Evolutionary conservation across 2,113 vertebrate species (phyloP), one percentile per base, ranked within the genome.

Genomic region (Etia nguti): DNA sequence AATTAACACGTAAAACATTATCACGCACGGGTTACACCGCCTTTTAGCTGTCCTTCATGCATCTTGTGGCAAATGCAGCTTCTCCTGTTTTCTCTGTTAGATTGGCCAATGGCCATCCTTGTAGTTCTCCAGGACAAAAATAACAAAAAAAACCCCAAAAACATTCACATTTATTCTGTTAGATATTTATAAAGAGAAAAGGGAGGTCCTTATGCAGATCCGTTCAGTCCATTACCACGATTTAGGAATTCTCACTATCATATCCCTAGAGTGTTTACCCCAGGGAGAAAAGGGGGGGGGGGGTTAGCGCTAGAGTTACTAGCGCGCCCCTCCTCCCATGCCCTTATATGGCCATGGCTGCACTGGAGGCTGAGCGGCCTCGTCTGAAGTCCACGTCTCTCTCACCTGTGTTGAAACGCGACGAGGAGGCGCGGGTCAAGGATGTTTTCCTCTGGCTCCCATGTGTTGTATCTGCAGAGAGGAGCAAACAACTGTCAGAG

Each of bases 371-470:
- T 92, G 90, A 36, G 89, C 60, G 89, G 88, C 91, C 91, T 92
- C 22, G 92, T 92, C 90, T 92, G 80, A 94, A 95, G 92, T 95
- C 92, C 94, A 93, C 81, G 50, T 90, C 86, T 85, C 93, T 94
- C 96, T 97, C 96, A 97, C 96, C 96, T 97, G 96, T 96, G 96
- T 92, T 97, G 96, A 95, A 97, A 97, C 75, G 96, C 96, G 29
- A 96, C 95, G 12, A 97, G 95, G 70, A 97, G 96, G 4, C 96
- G 94, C 70, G 96, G 96, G 94, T 97, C 96, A 68, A 97, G 96
- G 94, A 97, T 97, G 95, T 97, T 97, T 91, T 97, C 96, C 89
- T 97, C 96, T 20, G 96, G 96, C 52, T 97, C 96, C 96, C 96
- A 97, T 86, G 96, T 97, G 95, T 97, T 97, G 92, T 96, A 96